Base-by-base conservation (phyloP, 2,113 vertebrate genomes). In the Andinoacara biseriatus region DNA sequence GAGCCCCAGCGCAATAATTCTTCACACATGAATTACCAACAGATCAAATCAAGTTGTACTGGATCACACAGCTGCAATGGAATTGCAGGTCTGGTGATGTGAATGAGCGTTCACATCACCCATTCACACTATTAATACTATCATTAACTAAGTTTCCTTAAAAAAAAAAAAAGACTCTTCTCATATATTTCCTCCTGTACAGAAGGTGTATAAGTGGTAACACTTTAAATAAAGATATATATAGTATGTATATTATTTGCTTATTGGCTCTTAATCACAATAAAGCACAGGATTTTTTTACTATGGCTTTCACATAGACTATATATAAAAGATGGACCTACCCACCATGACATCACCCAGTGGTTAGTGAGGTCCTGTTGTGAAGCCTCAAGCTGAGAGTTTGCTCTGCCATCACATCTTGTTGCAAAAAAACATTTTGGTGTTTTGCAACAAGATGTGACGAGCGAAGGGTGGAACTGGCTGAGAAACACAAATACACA, bases 11-110 rank as follows among this genome's bases (percentile, higher is more conserved):
- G 67, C 80, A 84, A 88, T 88, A 93, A 91, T 86, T 91, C 85
- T 80, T 91, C 81, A 87, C 85, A 86, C 86, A 63, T 74, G 58
- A 91, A 89, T 87, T 79, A 78, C 82, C 57, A 87, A 85, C 91
- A 91, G 85, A 91, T 91, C 86, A 90, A 85, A 89, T 83, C 58
- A 29, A 87, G 76, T 80, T 15, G 60, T 62, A 14, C 78, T 54
- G 38, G 65, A 87, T 86, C 82, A 77, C 81, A 86, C 81, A 89
- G 81, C 85, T 89, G 85, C 58, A 77, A 46, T 17, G 49, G 67
- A 82, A 65, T 33, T 79, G 80, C 57, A 33, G 54, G 31, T 54
- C 62, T 3, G 14, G 52, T 74, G 82, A 84, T 52, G 59, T 49
- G 40, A 58, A 78, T 33, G 43, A 80, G 33, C 18, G 80, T 46